A percentile compares a stretch with the other conserved stretches of the same genome.
Evolutionary conservation across 2,797 vertebrate species (phyloP).

Genomic region (Rhinoraja longicauda): DNA sequence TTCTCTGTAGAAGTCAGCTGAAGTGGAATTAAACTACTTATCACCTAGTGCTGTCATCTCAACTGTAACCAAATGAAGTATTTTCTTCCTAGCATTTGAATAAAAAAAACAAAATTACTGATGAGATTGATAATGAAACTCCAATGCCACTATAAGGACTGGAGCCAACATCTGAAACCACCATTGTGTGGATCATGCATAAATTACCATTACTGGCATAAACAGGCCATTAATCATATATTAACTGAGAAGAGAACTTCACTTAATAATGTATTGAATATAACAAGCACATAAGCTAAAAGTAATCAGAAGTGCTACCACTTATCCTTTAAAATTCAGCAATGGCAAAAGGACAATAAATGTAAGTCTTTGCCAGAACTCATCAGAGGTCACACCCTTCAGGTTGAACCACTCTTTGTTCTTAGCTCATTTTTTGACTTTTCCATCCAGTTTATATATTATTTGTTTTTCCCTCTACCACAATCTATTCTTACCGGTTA

Average conservation of each 20-base stretch:
- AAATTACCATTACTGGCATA: conserved; percentile 27
- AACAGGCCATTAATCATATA: conserved; percentile 24
- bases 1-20: not conserved
- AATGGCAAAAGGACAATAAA: not conserved
- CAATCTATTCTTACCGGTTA: not conserved
- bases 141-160: not conserved
- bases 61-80: conserved; percentile 22
- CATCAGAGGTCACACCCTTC: not conserved
- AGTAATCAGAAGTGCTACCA: not conserved
- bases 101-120: conserved; percentile 25
- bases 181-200: conserved; percentile 18
- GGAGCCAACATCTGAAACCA: conserved; percentile 33
- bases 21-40: conserved; percentile 28
- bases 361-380: not conserved
- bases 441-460: not conserved
- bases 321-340: not conserved
- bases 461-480: not conserved
- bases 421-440: not conserved
- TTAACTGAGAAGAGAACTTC: conserved; percentile 26
- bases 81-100: conserved; percentile 18
- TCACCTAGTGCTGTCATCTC: conserved; percentile 22
- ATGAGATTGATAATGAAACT: conserved; percentile 8
- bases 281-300: not conserved
- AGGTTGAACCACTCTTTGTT: not conserved
- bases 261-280: not conserved